Evolutionary conservation across 2,797 vertebrate species (phyloP).

Genomic region (Takifugu rubripes): DNA sequence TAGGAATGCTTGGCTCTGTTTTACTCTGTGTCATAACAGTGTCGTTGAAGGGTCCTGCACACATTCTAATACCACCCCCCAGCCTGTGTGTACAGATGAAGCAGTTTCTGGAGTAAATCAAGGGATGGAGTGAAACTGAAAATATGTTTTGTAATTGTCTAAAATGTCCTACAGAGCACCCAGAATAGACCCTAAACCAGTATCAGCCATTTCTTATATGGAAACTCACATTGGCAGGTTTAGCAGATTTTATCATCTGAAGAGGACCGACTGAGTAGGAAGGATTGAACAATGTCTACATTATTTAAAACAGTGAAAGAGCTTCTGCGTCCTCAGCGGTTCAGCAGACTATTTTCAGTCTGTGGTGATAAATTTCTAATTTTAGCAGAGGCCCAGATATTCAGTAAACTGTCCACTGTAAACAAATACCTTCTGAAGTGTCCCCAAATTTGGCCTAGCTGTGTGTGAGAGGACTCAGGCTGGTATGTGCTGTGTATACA

Average conservation of each 20-base stretch:
- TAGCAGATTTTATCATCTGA: neutral
- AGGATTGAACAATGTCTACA: too few species aligned
- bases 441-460: conserved; percentile 51
- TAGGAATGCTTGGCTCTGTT: conserved; percentile 50
- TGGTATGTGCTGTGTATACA: conserved; percentile 60
- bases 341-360: conserved; percentile 12
- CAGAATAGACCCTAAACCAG: too few species aligned
- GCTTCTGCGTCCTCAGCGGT: conserved; percentile 15
- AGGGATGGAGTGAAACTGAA: neutral
- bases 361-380: conserved; percentile 45
- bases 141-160: conserved; percentile 7
- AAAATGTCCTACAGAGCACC: neutral
- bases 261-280: neutral
- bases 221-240: neutral
- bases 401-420: conserved; percentile 62
- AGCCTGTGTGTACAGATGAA: conserved; percentile 22
- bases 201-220: too few species aligned
- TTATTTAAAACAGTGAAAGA: conserved; percentile 5
- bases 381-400: conserved; percentile 49
- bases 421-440: conserved; percentile 54
- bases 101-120: conserved; percentile 6
- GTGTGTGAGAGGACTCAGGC: conserved; percentile 51
- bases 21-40: conserved; percentile 60
- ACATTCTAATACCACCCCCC: conserved; percentile 26
- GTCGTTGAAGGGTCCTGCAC: conserved; percentile 32